Conservation (phyloP, 2,113 vertebrate species). For the Nesogale talazaci region DNA sequence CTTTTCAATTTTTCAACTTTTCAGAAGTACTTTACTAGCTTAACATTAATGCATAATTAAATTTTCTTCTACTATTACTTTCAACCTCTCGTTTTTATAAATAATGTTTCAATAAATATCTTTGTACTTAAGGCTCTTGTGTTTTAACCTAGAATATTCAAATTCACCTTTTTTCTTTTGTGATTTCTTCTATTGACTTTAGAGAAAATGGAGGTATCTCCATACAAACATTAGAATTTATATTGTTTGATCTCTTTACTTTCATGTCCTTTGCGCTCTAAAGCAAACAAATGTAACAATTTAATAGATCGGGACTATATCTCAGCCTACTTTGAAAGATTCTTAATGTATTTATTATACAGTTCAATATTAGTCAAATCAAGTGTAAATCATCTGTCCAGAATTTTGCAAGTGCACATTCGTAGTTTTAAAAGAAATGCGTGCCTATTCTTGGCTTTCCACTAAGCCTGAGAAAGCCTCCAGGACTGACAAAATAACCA, state of each 20-base stretch:
- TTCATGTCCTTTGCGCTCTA: not conserved
- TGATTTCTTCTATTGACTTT: constrained; percentile 45
- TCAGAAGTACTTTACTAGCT: not conserved
- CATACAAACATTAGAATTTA: not conserved
- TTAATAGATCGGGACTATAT: not conserved
- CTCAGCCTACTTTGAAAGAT: not conserved
- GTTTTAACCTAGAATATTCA: constrained; percentile 4
- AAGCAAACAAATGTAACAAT: not conserved
- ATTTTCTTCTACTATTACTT: constrained; percentile 25
- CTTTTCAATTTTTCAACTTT: not conserved
- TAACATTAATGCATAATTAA: not conserved
- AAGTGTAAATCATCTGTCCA: not conserved
- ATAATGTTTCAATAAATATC: not conserved
- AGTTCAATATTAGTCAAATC: constrained; percentile 14
- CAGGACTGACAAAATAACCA: not conserved
- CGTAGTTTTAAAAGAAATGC: constrained; percentile 46
- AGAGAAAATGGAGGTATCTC: constrained; percentile 1
- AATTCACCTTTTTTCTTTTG: not conserved
- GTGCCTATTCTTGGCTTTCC: not conserved
- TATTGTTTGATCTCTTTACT: not conserved
- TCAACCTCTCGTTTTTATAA: constrained; percentile 37
- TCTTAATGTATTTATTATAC: constrained; percentile 18
- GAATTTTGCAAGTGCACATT: constrained; percentile 34
- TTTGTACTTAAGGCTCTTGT: not conserved
- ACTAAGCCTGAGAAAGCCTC: not conserved